phyloP scores from a whole-genome alignment of 2,888 invertebrate species.

The Nycteola revayana region DNA sequence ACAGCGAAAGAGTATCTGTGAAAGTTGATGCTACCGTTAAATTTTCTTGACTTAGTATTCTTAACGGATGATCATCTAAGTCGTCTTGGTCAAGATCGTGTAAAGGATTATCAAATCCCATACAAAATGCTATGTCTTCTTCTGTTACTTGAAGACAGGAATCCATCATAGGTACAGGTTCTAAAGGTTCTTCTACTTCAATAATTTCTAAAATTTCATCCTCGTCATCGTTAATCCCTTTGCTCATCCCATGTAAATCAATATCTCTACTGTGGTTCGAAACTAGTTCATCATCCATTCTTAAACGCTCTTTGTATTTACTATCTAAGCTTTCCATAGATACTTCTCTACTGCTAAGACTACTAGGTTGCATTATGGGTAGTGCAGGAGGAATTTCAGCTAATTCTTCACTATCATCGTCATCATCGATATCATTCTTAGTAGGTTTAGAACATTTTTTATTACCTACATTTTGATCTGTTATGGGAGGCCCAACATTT shows the following conservation, averaged over 20 bases:
- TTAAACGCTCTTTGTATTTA: constrained; percentile 87
- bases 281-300: constrained; percentile 79
- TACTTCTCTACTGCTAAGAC: constrained; percentile 89
- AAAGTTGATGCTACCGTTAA: constrained; percentile 95
- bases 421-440: constrained; percentile 83
- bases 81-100: constrained; percentile 88
- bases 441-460: constrained; percentile 55
- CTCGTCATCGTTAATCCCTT: constrained; percentile 66
- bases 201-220: constrained; percentile 90
- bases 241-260: constrained; percentile 73
- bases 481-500: constrained; percentile 57
- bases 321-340: constrained; percentile 92
- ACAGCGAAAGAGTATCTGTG: constrained; percentile 86
- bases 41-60: constrained; percentile 95
- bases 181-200: constrained; percentile 89
- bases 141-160: constrained; percentile 95
- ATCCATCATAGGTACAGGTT: constrained; percentile 93
- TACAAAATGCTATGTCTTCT: constrained; percentile 94
- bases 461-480: constrained; percentile 45
- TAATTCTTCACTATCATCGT: constrained; percentile 90
- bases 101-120: constrained; percentile 87
- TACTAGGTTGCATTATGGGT: constrained; percentile 87
- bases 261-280: constrained; percentile 82
- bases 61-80: constrained; percentile 89
- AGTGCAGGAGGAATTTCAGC: constrained; percentile 91